Base-by-base conservation (phyloP, 53 echinoderm and acorn worm genomes). In the Crossaster papposus region DNA sequence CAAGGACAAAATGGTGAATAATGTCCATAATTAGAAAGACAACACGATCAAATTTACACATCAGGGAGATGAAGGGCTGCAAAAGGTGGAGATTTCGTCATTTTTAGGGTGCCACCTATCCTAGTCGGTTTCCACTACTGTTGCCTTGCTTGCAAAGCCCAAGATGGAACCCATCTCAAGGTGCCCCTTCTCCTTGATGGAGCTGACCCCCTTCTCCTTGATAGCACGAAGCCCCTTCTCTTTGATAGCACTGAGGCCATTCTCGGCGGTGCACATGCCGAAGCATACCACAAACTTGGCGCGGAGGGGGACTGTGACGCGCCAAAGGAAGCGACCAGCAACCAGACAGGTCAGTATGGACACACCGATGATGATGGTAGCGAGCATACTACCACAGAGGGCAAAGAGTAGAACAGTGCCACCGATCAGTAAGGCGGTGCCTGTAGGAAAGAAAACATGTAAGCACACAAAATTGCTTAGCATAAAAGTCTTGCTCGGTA, bases 71-170 rank as follows among this genome's bases (percentile, higher is more conserved):
- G 31, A 80, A 71, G n/a, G 0, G 80, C 80, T 35, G 70, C 53
- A 80, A 80, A 89, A 18, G 65, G 1, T n/a, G 64, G 17, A 33
- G 79, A 70, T 30, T n/a, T 89, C 89, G 4, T 89, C 87, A 17
- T 14, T 55, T 36, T 77, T 87, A 87, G 87, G 87, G 87, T 63
- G 58, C 87, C 87, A 77, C 87, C 23, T 54, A 22, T 22, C 35
- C 37, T 58, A 87, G 53, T 72, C 85, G 30, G 20, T 51, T 4
- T 78, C 51, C 13, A 12, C 50, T 51, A 51, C 23, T 51, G 13
- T 44, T 12, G 4, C 24, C 23, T 28, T 78, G 78, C 30, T 13
- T 9, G n/a, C 14, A 26, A 24, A 78, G 24, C 22, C 78, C 13
- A 50, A 2, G 20, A 35, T 1, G 20, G 7, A 7, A 22, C 20